phyloP scores from a whole-genome alignment of 2,113 vertebrate genomes.

The Zingel zingel region DNA sequence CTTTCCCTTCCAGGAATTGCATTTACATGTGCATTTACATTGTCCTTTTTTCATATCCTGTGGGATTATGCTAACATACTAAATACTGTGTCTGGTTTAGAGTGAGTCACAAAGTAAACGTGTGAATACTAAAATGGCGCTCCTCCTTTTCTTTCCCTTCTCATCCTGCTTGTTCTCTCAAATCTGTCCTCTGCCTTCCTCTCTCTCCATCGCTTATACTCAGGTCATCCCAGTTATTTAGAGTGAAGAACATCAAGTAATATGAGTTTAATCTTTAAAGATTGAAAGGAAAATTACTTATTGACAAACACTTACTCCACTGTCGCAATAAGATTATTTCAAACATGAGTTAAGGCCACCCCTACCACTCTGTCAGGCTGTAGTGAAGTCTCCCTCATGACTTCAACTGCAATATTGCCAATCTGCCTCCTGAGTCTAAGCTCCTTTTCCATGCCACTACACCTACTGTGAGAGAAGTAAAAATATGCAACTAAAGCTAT shows the following conservation, averaged over 20 bases:
- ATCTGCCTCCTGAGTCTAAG: conserved; percentile 48
- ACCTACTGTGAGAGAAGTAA: conserved; percentile 25
- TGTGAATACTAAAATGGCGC: conserved; percentile 5
- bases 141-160: not conserved
- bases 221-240: conserved; percentile 11
- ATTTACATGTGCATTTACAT: not conserved
- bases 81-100: not conserved
- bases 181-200: not conserved
- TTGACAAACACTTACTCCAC: conserved; percentile 53
- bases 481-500: conserved; percentile 60
- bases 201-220: not conserved
- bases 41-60: too few relatives aligned
- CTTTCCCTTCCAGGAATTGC: not conserved
- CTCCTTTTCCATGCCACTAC: conserved; percentile 34
- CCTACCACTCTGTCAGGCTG: not conserved
- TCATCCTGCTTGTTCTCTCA: not conserved
- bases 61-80: conserved; percentile 22
- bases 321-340: conserved; percentile 31
- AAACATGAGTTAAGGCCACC: conserved; percentile 24
- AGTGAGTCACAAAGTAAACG: not conserved
- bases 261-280: conserved; percentile 41
- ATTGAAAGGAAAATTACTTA: conserved; percentile 60
- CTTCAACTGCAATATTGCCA: conserved; percentile 24
- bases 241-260: conserved; percentile 8
- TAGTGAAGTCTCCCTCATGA: conserved; percentile 37